Evolutionary conservation across 1,140 invertebrate species (phyloP).

Genomic region (Drosophila willistoni): DNA sequence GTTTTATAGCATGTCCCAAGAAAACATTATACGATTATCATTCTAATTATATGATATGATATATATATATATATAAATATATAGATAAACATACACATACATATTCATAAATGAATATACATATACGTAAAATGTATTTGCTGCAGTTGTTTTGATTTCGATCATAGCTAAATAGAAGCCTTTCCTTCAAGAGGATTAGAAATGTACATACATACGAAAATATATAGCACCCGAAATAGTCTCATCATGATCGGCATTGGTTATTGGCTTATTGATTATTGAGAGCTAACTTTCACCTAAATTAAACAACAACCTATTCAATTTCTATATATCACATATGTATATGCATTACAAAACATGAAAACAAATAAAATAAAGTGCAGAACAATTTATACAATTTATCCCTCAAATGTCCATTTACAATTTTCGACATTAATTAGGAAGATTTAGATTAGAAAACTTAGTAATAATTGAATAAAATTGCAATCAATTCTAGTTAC

Average conservation of each 20-base stretch:
- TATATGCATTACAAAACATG: neutral
- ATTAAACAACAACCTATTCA: neutral
- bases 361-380: neutral
- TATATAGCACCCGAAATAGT: neutral
- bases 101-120: slow-evolving; percentile 4
- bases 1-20: slow-evolving; percentile 4
- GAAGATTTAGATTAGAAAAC: neutral
- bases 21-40: slow-evolving; percentile 2
- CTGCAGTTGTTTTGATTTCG: neutral
- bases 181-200: neutral
- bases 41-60: slow-evolving; percentile 5
- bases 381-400: slow-evolving; percentile 5
- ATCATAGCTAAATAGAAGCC: neutral
- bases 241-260: neutral
- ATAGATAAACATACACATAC: neutral
- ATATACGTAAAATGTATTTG: slow-evolving; percentile 14
- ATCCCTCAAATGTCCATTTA: neutral
- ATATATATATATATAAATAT: neutral
- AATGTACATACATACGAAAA: slow-evolving; percentile 2
- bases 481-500: too few relatives aligned
- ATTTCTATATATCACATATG: neutral
- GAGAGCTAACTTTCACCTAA: neutral
- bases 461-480: neutral
- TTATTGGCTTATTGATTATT: neutral
- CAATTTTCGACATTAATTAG: neutral